These are phyloP conservation scores for Alces alces DNA, from an alignment of 2,113 vertebrate genomes.

Conservation along the genomic window DNA sequence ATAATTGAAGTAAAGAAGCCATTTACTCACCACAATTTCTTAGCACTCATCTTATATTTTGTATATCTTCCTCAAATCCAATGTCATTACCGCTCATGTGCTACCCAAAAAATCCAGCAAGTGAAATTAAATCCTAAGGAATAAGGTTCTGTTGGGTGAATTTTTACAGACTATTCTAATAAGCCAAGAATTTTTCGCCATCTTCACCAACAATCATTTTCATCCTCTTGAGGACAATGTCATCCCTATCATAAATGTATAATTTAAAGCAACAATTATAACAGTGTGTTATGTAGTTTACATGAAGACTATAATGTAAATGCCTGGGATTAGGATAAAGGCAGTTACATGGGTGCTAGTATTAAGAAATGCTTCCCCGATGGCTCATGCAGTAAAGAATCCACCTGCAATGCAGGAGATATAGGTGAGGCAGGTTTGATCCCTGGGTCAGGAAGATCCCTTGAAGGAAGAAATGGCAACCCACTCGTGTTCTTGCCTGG, in stretches of 20 bases:
- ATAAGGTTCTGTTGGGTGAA: background rate
- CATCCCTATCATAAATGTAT: background rate
- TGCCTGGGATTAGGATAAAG: background rate
- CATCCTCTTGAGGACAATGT: background rate
- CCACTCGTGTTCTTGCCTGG: background rate
- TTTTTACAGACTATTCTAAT: background rate
- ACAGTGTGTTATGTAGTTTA: background rate
- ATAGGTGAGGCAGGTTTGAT: background rate
- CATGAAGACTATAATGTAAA: background rate
- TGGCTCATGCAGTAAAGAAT: background rate
- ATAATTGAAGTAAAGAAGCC: background rate
- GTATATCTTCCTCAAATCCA: background rate
- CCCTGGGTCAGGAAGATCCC: background rate
- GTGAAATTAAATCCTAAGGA: background rate
- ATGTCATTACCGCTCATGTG: fast-evolving
- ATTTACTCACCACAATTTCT: background rate
- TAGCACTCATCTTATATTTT: background rate
- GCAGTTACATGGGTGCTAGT: background rate
- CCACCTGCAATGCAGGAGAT: background rate
- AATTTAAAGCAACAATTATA: background rate
- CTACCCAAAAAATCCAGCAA: background rate
- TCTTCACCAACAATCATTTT: background rate
- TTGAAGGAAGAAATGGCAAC: background rate
- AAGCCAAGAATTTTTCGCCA: background rate
- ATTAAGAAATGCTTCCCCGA: background rate